A percentile compares a stretch with the other conserved stretches of the same genome.
These are phyloP conservation scores for Rhynchonycteris naso DNA, from an alignment of 2,797 vertebrate genomes.

Conservation along the genomic window DNA sequence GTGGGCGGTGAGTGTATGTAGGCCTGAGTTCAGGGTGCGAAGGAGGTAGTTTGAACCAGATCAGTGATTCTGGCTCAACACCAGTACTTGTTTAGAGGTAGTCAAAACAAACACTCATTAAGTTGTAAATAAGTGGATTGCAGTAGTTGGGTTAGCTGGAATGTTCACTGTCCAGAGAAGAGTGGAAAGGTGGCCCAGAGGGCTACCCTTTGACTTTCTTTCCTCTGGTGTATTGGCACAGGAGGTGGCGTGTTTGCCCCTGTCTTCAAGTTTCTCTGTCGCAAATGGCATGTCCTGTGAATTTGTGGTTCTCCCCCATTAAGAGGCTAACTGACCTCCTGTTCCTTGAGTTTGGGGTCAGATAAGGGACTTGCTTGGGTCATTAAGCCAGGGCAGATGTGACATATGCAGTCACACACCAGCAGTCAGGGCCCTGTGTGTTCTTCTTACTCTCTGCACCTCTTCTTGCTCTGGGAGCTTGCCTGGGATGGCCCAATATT, in stretches of 20 bases:
- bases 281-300: fast-evolving
- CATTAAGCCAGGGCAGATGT: fast-evolving
- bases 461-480: not conserved
- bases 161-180: fast-evolving
- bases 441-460: too few relatives aligned
- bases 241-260: too few relatives aligned
- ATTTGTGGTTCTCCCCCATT: fast-evolving
- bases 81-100: not conserved
- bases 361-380: fast-evolving
- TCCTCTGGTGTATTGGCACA: too few relatives aligned
- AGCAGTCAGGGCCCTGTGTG: fast-evolving
- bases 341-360: not conserved
- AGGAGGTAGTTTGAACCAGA: not conserved
- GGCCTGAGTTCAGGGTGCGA: not conserved
- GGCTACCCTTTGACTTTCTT: fast-evolving
- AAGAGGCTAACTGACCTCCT: not conserved
- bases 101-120: not conserved
- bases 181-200: fast-evolving
- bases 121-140: not conserved
- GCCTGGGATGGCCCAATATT: fast-evolving
- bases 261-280: fast-evolving
- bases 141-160: too few relatives aligned
- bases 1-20: fast-evolving
- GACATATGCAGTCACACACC: fast-evolving
- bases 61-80: not conserved